Base-by-base conservation (phyloP, 2,113 vertebrate genomes). In the Dermatemys mawii region DNA sequence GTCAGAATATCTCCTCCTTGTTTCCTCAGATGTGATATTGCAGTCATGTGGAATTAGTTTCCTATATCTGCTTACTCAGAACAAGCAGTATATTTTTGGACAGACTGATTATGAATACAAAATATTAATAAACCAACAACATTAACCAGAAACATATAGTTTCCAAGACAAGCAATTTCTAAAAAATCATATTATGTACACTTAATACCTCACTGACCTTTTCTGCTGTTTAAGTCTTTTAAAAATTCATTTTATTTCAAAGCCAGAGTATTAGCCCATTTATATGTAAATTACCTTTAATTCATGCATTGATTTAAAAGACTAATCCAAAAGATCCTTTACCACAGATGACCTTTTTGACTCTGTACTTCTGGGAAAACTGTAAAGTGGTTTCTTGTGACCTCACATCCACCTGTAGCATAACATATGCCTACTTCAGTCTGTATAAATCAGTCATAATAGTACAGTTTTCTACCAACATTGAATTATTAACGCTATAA, bases 251-350 rank as follows among this genome's bases (percentile, higher is more conserved):
- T 98, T 98, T 96, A 98, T 98, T 98, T 98, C 95, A 95, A 98
- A 98, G 96, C 88, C 89, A 85, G 92, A 90, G 88, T 97, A 98
- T 98, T 98, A 98, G 96, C 92, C 97, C 96, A 98, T 98, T 98
- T 98, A 97, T 98, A 98, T 98, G 98, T 98, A 98, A 98, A 98
- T 98, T 98, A 81, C 91, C 91, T 98, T 98, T 98, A 98, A 98
- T 99, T 98, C 97, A 97, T 98, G 97, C 97, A 98, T 98, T 97
- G 97, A 98, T 98, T 98, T 98, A 97, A 97, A 98, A 98, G 97
- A 98, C 97, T 98, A 98, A 98, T 98, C 96, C 96, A 93, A 97
- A 98, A 97, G 94, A 98, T 98, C 96, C 97, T 98, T 98, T 97
- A 97, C 97, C 95, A 93, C 87, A 92, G 95, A 91, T 98, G 98